Conservation (phyloP, 2,113 vertebrate genomes). For the Thunnus thynnus region DNA sequence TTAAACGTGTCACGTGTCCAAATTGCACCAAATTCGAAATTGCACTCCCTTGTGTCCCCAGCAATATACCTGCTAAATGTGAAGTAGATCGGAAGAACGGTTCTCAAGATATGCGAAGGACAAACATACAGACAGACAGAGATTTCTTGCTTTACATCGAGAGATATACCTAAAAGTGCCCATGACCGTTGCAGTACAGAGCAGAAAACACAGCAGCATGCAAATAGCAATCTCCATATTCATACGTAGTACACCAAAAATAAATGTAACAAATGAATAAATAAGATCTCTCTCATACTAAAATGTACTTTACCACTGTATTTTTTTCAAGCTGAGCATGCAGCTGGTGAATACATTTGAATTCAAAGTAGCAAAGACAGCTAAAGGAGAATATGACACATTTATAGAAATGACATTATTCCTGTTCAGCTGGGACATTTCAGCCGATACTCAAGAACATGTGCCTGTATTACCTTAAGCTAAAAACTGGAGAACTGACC, state of each 20-base stretch:
- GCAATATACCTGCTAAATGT: no score
- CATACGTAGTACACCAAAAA: not conserved
- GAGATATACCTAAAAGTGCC: no score
- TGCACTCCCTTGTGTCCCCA: no score
- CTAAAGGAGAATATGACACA: slow-evolving; percentile 16
- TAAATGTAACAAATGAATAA: not conserved
- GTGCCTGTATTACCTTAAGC: slow-evolving; percentile 9
- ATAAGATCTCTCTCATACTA: not conserved
- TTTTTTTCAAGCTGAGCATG: slow-evolving; percentile 17
- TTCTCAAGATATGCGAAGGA: no score
- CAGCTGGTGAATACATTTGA: slow-evolving; percentile 14
- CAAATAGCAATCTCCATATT: not conserved
- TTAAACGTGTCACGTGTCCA: no score
- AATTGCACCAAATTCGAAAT: no score
- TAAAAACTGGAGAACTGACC: slow-evolving; percentile 2
- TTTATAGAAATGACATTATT: slow-evolving; percentile 16
- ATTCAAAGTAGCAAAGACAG: not conserved
- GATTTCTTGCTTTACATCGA: no score
- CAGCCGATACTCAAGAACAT: not conserved
- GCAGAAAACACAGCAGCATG: not conserved
- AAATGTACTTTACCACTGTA: not conserved
- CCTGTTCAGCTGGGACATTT: slow-evolving; percentile 16
- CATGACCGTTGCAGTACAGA: not conserved
- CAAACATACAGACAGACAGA: no score
- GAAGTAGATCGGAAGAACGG: no score